A percentile compares a stretch with the other conserved stretches of the same genome.
phyloP scores from a whole-genome alignment of 2,113 vertebrate species.

The Coptodon rendalli region DNA sequence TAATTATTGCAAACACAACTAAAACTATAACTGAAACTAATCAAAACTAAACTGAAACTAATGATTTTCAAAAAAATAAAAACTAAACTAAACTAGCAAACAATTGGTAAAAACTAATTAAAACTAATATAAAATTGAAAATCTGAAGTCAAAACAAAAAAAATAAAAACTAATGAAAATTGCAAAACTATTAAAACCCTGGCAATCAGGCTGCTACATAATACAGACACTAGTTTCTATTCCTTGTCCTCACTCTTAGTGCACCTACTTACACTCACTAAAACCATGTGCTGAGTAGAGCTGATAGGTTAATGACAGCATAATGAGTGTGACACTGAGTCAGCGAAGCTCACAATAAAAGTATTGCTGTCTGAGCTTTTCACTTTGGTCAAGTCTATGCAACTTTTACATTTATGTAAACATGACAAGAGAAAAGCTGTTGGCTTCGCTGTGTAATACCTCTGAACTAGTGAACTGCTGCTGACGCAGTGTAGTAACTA shows the following conservation, averaged over 20 bases:
- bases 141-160: too few species aligned
- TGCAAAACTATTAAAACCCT: too few species aligned
- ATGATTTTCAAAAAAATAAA: too few species aligned
- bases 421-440: background rate
- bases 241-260: background rate
- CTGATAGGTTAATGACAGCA: background rate
- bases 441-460: background rate
- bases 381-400: background rate
- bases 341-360: background rate
- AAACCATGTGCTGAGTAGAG: background rate
- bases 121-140: too few species aligned
- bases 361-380: background rate
- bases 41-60: too few species aligned
- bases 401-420: background rate
- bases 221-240: background rate
- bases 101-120: too few species aligned
- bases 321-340: accelerated
- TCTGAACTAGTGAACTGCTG: background rate
- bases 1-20: too few species aligned
- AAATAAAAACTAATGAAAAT: too few species aligned
- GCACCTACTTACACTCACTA: background rate
- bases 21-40: too few species aligned
- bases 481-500: background rate
- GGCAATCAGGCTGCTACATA: background rate
- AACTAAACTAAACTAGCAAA: too few species aligned